Evolutionary conservation across 2,797 vertebrate species (phyloP).

Genomic region (Artibeus jamaicensis): DNA sequence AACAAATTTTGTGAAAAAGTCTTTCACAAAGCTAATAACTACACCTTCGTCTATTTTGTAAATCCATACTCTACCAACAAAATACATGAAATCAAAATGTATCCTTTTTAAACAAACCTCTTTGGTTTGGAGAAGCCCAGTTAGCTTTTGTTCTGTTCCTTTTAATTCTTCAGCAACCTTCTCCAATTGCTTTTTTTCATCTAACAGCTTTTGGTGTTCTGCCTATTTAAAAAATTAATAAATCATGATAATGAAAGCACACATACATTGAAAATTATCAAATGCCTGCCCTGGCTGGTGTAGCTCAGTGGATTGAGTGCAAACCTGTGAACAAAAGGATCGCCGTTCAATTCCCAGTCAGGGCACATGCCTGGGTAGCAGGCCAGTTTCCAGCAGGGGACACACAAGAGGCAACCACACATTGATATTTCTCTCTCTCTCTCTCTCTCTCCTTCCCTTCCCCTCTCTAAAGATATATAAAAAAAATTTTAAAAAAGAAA

Average conservation of each 20-base stretch:
- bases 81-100: constrained; percentile 38
- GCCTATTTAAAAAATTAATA: constrained; percentile 79
- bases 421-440: too few relatives aligned
- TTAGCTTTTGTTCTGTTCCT: constrained; percentile 80
- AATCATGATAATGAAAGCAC: constrained; percentile 27
- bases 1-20: constrained; percentile 26
- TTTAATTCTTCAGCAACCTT: constrained; percentile 81
- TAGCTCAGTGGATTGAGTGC: too few relatives aligned
- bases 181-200: constrained; percentile 82
- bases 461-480: too few relatives aligned
- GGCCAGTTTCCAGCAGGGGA: too few relatives aligned
- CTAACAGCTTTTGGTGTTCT: constrained; percentile 78
- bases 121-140: constrained; percentile 76
- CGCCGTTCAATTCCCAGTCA: too few relatives aligned
- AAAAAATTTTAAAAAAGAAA: too few relatives aligned
- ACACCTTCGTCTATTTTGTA: constrained; percentile 6
- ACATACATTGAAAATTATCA: constrained; percentile 45
- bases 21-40: constrained; percentile 36
- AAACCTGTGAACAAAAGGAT: too few relatives aligned
- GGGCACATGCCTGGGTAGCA: too few relatives aligned
- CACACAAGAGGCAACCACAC: too few relatives aligned
- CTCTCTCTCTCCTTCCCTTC: too few relatives aligned
- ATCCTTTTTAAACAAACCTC: constrained; percentile 80
- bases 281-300: too few relatives aligned
- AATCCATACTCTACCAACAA: constrained; percentile 40